phyloP scores from a whole-genome alignment of 2,888 invertebrate species.

The Ophioninae sp. region DNA sequence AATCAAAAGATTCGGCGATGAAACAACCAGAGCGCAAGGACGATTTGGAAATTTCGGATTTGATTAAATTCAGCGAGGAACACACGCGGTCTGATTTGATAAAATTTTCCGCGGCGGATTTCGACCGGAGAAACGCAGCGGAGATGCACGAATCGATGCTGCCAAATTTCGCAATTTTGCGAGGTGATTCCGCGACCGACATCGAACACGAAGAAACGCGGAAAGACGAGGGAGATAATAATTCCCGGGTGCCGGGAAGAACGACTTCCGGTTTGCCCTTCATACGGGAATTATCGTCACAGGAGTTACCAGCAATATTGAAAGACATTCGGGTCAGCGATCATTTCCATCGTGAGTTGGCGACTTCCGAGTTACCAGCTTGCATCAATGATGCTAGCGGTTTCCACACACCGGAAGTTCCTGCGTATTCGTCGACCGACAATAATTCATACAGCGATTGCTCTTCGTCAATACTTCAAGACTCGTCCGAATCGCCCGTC shows the following conservation, averaged over 20 bases:
- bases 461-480: not conserved
- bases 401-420: conserved; percentile 2
- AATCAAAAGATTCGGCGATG: not conserved
- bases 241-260: not conserved
- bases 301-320: conserved; percentile 66
- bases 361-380: conserved; percentile 59
- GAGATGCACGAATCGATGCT: conserved; percentile 27
- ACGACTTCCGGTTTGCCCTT: not conserved
- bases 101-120: conserved; percentile 40
- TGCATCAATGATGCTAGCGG: conserved; percentile 49
- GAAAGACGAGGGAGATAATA: not conserved
- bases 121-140: not conserved
- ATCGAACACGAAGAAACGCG: not conserved
- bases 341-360: conserved; percentile 52
- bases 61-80: conserved; percentile 64
- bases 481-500: not conserved
- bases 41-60: conserved; percentile 53
- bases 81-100: conserved; percentile 45
- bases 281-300: conserved; percentile 62
- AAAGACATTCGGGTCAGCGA: conserved; percentile 47
- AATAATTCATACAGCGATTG: conserved; percentile 13
- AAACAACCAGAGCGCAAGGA: not conserved
- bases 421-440: not conserved
- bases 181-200: conserved; percentile 2
- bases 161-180: conserved; percentile 41